These are phyloP conservation scores for Troglohyphantes excavatus DNA, from an alignment of 2,888 invertebrate species.

Conservation along the genomic window DNA sequence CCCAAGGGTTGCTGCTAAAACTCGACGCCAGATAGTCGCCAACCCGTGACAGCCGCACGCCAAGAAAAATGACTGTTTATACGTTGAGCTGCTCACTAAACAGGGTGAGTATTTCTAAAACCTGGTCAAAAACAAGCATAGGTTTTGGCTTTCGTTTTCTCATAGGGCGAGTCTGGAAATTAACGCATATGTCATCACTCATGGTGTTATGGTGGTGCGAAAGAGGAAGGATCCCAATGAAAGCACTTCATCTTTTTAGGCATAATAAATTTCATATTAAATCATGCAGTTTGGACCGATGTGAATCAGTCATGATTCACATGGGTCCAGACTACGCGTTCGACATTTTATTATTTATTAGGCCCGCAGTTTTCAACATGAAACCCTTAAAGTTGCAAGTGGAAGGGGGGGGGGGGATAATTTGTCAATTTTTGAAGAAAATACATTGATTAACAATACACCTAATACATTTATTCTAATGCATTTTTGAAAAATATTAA, in stretches of 20 bases:
- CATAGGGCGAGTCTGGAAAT: slow-evolving; percentile 18
- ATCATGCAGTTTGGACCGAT: too few relatives aligned
- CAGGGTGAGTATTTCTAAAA: slow-evolving; percentile 63
- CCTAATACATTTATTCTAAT: too few relatives aligned
- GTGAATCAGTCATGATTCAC: too few relatives aligned
- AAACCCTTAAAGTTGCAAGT: too few relatives aligned
- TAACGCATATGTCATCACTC: slow-evolving; percentile 10
- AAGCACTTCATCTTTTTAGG: not conserved
- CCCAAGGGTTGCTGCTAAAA: slow-evolving; percentile 51
- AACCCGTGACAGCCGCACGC: slow-evolving; percentile 61
- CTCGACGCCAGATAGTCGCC: slow-evolving; percentile 69
- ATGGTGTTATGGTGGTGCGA: not conserved
- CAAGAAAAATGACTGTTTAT: slow-evolving; percentile 76
- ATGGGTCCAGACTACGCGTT: too few relatives aligned
- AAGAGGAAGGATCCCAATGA: not conserved
- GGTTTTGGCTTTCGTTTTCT: slow-evolving; percentile 40
- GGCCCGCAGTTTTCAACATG: too few relatives aligned
- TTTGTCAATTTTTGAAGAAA: too few relatives aligned
- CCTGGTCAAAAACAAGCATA: slow-evolving; percentile 34
- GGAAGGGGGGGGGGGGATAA: too few relatives aligned
- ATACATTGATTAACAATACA: too few relatives aligned
- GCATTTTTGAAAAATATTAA: too few relatives aligned
- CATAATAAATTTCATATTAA: too few relatives aligned
- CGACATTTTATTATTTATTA: too few relatives aligned
- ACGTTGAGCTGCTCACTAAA: slow-evolving; percentile 53